Conservation (phyloP, 2,888 invertebrate species). For the Drosophila gaucha region DNA sequence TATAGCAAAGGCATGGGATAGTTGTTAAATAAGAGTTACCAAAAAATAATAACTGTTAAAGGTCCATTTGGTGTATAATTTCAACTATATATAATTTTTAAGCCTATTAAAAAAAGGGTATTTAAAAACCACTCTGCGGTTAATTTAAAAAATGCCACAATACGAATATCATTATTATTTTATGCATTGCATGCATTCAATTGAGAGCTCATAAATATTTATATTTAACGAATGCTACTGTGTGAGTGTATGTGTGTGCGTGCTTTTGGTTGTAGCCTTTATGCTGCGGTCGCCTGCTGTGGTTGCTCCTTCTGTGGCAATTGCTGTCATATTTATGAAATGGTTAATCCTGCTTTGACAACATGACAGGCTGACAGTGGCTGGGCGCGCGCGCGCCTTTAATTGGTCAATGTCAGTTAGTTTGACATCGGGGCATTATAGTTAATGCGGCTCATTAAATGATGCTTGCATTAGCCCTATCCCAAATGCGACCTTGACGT, state of each 20-base stretch:
- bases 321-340: constrained; percentile 55
- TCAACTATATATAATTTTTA: background rate
- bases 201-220: constrained; percentile 50
- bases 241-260: background rate
- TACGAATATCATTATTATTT: constrained; percentile 29
- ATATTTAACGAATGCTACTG: constrained; percentile 23
- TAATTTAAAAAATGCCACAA: constrained; percentile 21
- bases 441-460: constrained; percentile 58
- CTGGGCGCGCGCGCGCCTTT: constrained; percentile 37
- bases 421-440: constrained; percentile 59
- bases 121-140: constrained; percentile 22
- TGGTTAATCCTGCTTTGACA: constrained; percentile 69
- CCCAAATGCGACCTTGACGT: constrained; percentile 3
- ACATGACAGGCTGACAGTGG: constrained; percentile 37
- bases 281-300: constrained; percentile 49
- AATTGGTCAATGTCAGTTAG: constrained; percentile 70
- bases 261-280: constrained; percentile 15
- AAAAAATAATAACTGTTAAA: background rate
- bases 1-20: background rate
- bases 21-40: too few relatives aligned
- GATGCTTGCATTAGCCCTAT: constrained; percentile 18
- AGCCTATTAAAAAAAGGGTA: background rate
- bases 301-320: constrained; percentile 39
- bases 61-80: background rate
- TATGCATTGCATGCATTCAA: constrained; percentile 20